A percentile compares a stretch with the other conserved stretches of the same genome.
These are phyloP conservation scores for Diabrotica virgifera DNA, from an alignment of 1,140 invertebrate species.

Conservation along the genomic window DNA sequence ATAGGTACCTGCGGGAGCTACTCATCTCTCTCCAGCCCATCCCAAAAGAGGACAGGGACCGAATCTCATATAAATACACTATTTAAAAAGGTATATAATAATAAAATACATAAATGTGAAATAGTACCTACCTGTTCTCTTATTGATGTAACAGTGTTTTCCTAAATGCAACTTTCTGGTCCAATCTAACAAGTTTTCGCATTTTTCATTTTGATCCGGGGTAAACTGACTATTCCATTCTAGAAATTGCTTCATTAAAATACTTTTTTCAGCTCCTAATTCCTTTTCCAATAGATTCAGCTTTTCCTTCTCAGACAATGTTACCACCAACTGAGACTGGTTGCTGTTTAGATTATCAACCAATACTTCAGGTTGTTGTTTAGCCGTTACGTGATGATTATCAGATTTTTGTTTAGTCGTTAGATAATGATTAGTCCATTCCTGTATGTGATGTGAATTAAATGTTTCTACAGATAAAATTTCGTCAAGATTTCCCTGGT, in stretches of 20 bases:
- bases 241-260: slow-evolving; percentile 9
- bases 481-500: too few species aligned
- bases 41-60: too few species aligned
- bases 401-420: too few species aligned
- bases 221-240: slow-evolving; percentile 17
- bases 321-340: neutral
- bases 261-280: slow-evolving; percentile 8
- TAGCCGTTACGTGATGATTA: too few species aligned
- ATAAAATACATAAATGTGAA: too few species aligned
- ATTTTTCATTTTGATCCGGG: neutral
- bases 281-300: slow-evolving; percentile 13
- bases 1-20: too few species aligned
- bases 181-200: slow-evolving; percentile 26
- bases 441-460: too few species aligned
- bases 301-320: slow-evolving; percentile 7
- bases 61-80: too few species aligned
- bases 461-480: too few species aligned
- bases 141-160: slow-evolving; percentile 32
- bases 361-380: neutral
- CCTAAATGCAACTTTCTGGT: slow-evolving; percentile 23
- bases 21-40: too few species aligned
- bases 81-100: neutral
- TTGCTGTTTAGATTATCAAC: neutral
- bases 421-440: too few species aligned
- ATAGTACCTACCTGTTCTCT: slow-evolving; percentile 32